Conservation (phyloP, 2,888 invertebrate species). For the Lepidochrysops patricia region DNA sequence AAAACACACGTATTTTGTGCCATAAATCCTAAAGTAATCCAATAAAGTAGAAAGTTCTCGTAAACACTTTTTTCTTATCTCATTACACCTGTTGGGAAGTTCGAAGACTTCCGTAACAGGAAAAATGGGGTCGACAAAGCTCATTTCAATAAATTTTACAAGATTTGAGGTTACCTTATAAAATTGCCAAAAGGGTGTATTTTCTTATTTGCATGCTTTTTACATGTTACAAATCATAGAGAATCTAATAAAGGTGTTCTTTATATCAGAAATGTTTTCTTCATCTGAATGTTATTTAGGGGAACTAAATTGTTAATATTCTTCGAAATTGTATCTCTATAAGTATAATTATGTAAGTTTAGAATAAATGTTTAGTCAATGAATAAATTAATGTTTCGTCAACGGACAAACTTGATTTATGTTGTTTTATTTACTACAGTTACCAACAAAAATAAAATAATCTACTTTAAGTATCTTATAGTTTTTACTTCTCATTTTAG, state of each 20-base stretch:
- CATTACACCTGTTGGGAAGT: background rate
- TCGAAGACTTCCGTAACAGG: background rate
- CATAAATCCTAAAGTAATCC: background rate
- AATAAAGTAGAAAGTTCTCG: background rate
- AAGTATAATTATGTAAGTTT: constrained; percentile 15
- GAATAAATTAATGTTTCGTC: constrained; percentile 26
- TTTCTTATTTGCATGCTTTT: background rate
- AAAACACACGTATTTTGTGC: background rate
- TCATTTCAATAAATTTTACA: constrained; percentile 8
- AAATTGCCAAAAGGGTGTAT: constrained; percentile 5
- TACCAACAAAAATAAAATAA: no score
- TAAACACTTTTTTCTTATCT: background rate
- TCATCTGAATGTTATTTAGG: background rate
- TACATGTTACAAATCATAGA: background rate
- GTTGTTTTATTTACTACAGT: constrained; percentile 16
- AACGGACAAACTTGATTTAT: constrained; percentile 9
- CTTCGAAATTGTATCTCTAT: constrained; percentile 10
- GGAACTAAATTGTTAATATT: background rate
- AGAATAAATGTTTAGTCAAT: constrained; percentile 23
- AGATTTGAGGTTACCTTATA: background rate
- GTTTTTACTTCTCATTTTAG: constrained; percentile 8
- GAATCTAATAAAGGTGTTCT: background rate
- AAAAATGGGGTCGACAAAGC: background rate
- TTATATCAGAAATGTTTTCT: background rate
- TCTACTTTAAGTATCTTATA: no score